Base-by-base conservation (phyloP, 1,140 invertebrate species). In the Drosophila bocki region DNA sequence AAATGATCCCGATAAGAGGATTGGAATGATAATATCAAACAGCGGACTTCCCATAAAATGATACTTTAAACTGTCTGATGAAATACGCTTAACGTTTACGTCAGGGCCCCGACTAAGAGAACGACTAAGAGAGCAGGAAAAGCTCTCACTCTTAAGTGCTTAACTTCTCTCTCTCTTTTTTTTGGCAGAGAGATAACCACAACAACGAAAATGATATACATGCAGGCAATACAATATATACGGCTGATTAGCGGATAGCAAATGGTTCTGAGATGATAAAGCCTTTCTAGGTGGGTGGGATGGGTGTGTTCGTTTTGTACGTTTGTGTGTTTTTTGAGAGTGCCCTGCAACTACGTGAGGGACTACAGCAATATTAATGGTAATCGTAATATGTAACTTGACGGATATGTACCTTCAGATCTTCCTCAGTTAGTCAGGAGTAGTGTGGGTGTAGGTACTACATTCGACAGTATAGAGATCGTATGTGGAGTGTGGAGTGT, bases 381-480 rank as follows among this genome's bases (percentile, higher is more conserved):
- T 82, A 57, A 70, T 60, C 67, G 70, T 58, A 63, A 63, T 59
- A 82, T 59, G 65, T 72, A 72, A 79, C 78, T 86, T 75, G 78
- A 50, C 83, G 67, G 65, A 83, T 87, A 88, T 88, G 83, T 91
- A 91, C 91, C 91, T 91, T 91, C 74, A 91, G 63, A 75, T 92
- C 91, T 82, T 91, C 91, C 91, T 91, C 86, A 83, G 86, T 82
- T 88, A 91, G 91, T 91, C 91, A 91, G 87, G 86, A 91, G 68
- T 91, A 65, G 67, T 91, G 78, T 88, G 78, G 77, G 68, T 70
- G 71, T 69, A 82, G 76, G 75, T 63, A 86, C 85, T 90, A 88
- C 78, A 90, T 67, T 78, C 22, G 64, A 70, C 64, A 84, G 37
- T 75, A 56, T 71, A 61, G 59, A 70, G 59, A 70, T 62, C 47